Evolutionary conservation across 2,113 vertebrate genomes (phyloP).

Genomic region (Megalops atlanticus): DNA sequence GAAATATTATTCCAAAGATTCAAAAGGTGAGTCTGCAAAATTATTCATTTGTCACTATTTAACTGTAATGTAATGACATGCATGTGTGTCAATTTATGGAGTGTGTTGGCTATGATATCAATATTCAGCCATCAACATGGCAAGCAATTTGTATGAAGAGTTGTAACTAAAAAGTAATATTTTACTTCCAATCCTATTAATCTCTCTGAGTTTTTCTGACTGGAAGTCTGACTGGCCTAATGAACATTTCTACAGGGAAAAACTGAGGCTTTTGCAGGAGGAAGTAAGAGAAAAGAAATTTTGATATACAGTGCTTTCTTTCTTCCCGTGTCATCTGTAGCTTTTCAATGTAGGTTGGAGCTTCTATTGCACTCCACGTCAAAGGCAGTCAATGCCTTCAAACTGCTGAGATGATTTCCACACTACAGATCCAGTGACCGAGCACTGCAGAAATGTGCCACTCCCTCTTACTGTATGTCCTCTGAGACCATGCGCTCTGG

Average conservation of each 20-base stretch:
- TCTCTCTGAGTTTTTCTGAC: too few species aligned
- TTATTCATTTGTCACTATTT: too few species aligned
- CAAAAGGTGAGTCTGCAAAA: too few species aligned
- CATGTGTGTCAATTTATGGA: too few species aligned
- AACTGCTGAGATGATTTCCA: not conserved
- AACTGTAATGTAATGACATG: too few species aligned
- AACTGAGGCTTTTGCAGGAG: not conserved
- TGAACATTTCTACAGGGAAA: not conserved
- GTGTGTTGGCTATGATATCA: too few species aligned
- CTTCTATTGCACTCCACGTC: conserved; percentile 42
- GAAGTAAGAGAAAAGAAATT: not conserved
- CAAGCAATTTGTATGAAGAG: too few species aligned
- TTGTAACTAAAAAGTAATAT: not conserved
- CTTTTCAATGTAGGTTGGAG: conserved; percentile 11
- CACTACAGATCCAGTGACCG: not conserved
- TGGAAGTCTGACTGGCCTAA: too few species aligned
- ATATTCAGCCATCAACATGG: too few species aligned
- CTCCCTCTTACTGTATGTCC: not conserved
- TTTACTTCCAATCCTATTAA: not conserved
- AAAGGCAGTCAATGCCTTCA: conserved; percentile 31
- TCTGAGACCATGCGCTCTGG: not conserved
- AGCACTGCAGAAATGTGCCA: not conserved
- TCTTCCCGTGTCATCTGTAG: not conserved
- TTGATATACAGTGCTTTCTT: not conserved
- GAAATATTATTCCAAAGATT: too few species aligned